Percentiles rank a stretch among this genome's conserved stretches.
These are phyloP conservation scores for Atta texana DNA, from an alignment of 1,140 invertebrate species.

Conservation along the genomic window DNA sequence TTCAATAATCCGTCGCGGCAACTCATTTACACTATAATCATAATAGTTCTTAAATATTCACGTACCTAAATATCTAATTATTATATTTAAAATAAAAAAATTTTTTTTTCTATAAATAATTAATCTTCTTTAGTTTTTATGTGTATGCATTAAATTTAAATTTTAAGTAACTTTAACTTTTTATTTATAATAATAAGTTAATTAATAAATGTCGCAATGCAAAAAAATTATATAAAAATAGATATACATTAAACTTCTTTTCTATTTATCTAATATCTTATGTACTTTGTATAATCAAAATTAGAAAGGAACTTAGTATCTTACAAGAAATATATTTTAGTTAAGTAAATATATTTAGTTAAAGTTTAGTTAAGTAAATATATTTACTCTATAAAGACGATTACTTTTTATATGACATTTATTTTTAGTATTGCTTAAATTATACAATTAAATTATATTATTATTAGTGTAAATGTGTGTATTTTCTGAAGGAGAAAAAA, in stretches of 20 bases:
- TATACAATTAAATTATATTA: neutral
- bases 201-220: neutral
- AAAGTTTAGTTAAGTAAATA: too few species aligned
- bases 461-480: neutral
- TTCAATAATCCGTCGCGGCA: slow-evolving; percentile 9
- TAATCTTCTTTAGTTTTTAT: neutral
- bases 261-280: too few species aligned
- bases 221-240: too few species aligned
- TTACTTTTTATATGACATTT: neutral
- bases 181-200: neutral
- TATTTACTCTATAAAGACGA: too few species aligned
- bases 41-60: neutral
- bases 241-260: too few species aligned
- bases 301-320: neutral
- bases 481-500: slow-evolving; percentile 16
- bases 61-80: neutral
- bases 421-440: neutral
- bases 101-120: neutral
- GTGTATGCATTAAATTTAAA: neutral
- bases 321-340: neutral
- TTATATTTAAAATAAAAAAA: neutral
- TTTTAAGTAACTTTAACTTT: neutral
- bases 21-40: slow-evolving; percentile 7
- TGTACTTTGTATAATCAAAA: too few species aligned
- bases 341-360: too few species aligned